Base-by-base conservation (phyloP, 2,888 invertebrate genomes). In the Cylloceria caligata region DNA sequence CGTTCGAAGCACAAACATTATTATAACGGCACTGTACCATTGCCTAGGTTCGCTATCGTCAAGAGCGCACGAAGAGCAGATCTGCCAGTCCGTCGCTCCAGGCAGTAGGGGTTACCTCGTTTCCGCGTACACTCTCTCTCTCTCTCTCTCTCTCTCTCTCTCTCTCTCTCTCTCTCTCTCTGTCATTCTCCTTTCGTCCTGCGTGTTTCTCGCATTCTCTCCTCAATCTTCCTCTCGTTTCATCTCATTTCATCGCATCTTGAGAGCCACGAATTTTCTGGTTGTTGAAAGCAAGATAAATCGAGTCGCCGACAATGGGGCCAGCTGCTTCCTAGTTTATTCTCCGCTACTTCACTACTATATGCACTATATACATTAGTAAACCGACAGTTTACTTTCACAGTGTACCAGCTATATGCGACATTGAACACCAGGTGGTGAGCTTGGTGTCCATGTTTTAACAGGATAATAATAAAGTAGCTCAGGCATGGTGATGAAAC, bases 1-100 rank as follows among this genome's bases (percentile, higher is more conserved):
- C 80, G 78, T 81, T 77, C 77, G 72, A 77, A 74, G 73, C 79
- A 60, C 60, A 77, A 84, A 85, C 83, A 83, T 83, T 83, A 86
- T 84, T 82, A 83, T 78, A 84, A 79, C 77, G 78, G 69, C 75
- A 64, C 55, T 81, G 60, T 55, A 75, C 55, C 75, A 71, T 67
- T 80, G 52, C 36, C 36, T 65, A 42, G 13, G 47, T 49, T 27
- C 21, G 68, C 19, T 62, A 77, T 77, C 49, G 36, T 62, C 42
- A 73, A 9, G 21, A 42, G 36, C 64, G 39, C 45, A 36, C 60
- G 34, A 60, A 34, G 60, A 69, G 64, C 21, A 64, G 45, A 19
- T 65, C n/a, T 45, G 34, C 11, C 42, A 62, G 65, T 72, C 60
- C 57, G 47, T 36, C 49, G 16, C 60, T 67, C 39, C 24, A 30